A percentile compares a stretch with the other conserved stretches of the same genome.
Conservation (phyloP, 1,140 invertebrate species). For the Oreohelix idahoensis region DNA sequence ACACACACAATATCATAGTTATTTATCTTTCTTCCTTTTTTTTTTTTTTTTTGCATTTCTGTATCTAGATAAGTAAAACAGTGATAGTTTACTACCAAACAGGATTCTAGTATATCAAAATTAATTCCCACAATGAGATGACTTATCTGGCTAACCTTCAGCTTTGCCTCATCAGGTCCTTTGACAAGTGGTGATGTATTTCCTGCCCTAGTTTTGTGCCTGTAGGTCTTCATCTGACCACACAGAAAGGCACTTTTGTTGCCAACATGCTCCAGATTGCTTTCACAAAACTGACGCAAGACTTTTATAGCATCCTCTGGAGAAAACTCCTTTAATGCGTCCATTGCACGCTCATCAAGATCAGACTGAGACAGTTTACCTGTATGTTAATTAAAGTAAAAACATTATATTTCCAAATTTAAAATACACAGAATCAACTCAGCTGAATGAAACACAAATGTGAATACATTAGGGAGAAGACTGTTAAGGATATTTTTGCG, state of each 20-base stretch:
- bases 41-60: too few relatives aligned
- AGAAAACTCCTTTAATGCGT: slow-evolving; percentile 97
- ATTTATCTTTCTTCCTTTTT: too few relatives aligned
- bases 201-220: slow-evolving; percentile 82
- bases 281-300: slow-evolving; percentile 94
- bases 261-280: slow-evolving; percentile 96
- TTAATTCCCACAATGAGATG: neutral
- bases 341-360: slow-evolving; percentile 94
- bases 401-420: neutral
- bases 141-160: slow-evolving; percentile 80
- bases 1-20: too few relatives aligned
- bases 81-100: too few relatives aligned
- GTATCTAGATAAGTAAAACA: too few relatives aligned
- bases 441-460: neutral
- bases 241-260: slow-evolving; percentile 98
- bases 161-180: slow-evolving; percentile 93
- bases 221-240: slow-evolving; percentile 98
- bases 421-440: neutral
- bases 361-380: slow-evolving; percentile 93
- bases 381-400: slow-evolving; percentile 51
- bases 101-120: too few relatives aligned
- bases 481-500: too few relatives aligned
- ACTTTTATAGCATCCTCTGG: slow-evolving; percentile 94
- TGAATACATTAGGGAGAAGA: too few relatives aligned
- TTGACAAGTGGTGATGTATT: slow-evolving; percentile 77